Evolutionary conservation across 2,113 vertebrate species (phyloP).

Genomic region (Lichenostomus cassidix): DNA sequence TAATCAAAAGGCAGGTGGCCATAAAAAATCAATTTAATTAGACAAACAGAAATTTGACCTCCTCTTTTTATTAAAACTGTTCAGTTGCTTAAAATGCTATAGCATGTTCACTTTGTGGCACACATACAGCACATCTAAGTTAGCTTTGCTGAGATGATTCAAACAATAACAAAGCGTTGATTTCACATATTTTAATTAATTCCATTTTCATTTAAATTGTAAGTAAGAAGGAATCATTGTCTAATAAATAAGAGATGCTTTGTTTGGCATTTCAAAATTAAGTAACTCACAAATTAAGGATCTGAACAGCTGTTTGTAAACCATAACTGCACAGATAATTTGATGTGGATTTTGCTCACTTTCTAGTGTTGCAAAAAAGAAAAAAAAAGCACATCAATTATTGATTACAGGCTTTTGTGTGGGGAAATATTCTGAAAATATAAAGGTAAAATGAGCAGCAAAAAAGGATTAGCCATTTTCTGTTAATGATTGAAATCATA

Average conservation of each 20-base stretch:
- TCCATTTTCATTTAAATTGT: not conserved
- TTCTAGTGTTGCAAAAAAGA: not conserved
- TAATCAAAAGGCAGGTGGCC: not conserved
- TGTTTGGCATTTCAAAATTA: conserved; percentile 14
- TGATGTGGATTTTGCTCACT: not conserved
- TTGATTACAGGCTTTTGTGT: not conserved
- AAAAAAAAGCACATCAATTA: not conserved
- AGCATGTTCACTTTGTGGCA: not conserved
- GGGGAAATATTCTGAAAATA: not conserved
- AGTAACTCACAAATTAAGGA: not conserved
- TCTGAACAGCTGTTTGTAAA: conserved; percentile 1
- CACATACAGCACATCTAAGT: not conserved
- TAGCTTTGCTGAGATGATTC: not conserved
- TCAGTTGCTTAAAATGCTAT: not conserved
- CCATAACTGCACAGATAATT: not conserved
- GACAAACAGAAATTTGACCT: not conserved
- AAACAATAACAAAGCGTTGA: not conserved
- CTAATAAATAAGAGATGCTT: not conserved
- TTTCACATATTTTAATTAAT: not conserved
- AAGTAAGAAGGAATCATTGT: not conserved
- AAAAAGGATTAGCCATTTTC: not conserved
- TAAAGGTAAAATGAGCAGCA: not conserved
- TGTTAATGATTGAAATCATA: not conserved
- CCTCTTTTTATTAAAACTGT: not conserved
- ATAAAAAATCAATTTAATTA: not conserved